Percentiles rank a stretch among this genome's conserved stretches.
Conservation (phyloP, 2,113 vertebrate genomes). For the Rattus norvegicus region DNA sequence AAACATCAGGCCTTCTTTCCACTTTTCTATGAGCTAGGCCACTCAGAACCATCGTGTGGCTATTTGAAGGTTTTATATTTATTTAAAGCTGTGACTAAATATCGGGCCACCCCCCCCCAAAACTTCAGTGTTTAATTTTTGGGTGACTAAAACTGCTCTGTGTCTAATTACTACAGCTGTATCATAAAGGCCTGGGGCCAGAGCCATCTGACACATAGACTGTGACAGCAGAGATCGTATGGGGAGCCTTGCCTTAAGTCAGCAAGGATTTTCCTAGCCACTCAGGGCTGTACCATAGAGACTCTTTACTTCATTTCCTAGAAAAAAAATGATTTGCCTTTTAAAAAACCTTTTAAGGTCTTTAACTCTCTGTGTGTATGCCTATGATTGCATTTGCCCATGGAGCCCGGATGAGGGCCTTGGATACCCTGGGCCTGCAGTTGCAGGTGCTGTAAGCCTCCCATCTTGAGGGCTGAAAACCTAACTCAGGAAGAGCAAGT, state of each 20-base stretch:
- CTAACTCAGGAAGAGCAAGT: not conserved
- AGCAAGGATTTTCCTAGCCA: slow-evolving; percentile 29
- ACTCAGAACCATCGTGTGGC: slow-evolving; percentile 83
- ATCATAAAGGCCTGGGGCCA: slow-evolving; percentile 8
- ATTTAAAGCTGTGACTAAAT: slow-evolving; percentile 65
- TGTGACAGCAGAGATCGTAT: not conserved
- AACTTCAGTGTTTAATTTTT: slow-evolving; percentile 5
- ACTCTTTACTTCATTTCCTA: not conserved
- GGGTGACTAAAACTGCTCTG: not conserved
- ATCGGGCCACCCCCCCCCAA: slow-evolving; percentile 17
- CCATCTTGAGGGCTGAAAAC: not conserved
- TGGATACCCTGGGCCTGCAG: no score
- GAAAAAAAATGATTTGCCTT: not conserved
- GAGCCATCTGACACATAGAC: not conserved
- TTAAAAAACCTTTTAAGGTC: not conserved
- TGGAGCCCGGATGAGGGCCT: not conserved
- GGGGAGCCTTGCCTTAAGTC: not conserved
- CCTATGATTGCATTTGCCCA: no score
- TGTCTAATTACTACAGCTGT: slow-evolving; percentile 58
- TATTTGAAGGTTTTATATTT: slow-evolving; percentile 73
- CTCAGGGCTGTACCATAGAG: not conserved
- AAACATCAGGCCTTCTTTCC: slow-evolving; percentile 87
- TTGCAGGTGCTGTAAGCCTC: not conserved
- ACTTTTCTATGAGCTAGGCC: slow-evolving; percentile 85
- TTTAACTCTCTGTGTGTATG: no score